Evolutionary conservation across 1,140 invertebrate species (phyloP).

Genomic region (Psix sp.): DNA sequence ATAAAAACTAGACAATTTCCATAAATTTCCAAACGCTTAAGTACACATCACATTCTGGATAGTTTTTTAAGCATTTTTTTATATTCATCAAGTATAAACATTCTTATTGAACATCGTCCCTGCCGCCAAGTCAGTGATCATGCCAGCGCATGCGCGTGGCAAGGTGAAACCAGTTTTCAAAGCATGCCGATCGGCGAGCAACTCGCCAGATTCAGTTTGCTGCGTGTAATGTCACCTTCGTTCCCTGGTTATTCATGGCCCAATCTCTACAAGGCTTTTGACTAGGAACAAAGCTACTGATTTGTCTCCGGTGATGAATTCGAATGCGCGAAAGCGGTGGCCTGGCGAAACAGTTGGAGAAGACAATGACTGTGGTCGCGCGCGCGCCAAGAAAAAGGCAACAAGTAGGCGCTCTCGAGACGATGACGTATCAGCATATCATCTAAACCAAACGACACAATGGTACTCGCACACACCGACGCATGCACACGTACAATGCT

Average conservation of each 20-base stretch:
- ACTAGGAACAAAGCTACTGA: neutral
- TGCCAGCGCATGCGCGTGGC: constrained; percentile 1
- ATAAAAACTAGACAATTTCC: too few species aligned
- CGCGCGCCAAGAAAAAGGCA: constrained; percentile 5
- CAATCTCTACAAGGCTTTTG: neutral
- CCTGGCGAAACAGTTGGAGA: neutral
- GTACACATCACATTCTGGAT: too few species aligned
- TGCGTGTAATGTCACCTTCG: constrained; percentile 1
- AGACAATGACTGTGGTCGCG: neutral
- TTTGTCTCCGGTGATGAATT: too few species aligned
- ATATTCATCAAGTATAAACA: too few species aligned
- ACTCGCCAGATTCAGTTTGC: neutral
- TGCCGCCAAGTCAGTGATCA: too few species aligned
- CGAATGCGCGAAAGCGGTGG: too few species aligned
- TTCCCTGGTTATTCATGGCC: neutral
- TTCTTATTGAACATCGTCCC: too few species aligned
- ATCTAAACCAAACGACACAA: constrained; percentile 17
- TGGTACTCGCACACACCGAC: constrained; percentile 4
- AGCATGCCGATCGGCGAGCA: constrained; percentile 7
- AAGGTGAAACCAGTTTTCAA: constrained; percentile 7
- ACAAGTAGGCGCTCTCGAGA: constrained; percentile 17
- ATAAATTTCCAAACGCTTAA: too few species aligned
- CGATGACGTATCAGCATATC: constrained; percentile 17
- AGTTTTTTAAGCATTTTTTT: too few species aligned
- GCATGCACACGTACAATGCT: neutral